Conservation (phyloP, 2,888 invertebrate species). For the Eupithecia subfuscata region DNA sequence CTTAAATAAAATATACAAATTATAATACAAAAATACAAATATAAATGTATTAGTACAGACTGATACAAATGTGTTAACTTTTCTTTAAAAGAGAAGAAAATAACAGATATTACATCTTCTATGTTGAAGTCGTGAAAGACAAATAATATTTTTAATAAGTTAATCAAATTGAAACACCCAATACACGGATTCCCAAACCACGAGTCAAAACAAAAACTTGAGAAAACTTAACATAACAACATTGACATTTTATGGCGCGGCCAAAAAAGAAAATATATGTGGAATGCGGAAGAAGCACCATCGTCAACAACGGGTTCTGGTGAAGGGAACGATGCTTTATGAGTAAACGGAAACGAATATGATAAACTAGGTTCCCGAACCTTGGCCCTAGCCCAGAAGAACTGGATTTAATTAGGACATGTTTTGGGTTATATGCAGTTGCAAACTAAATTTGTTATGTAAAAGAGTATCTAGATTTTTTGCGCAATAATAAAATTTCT, state of each 20-base stretch:
- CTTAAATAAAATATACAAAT: too few relatives aligned
- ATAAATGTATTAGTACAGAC: too few relatives aligned
- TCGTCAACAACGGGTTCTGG: slow-evolving; percentile 23
- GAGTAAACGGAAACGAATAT: slow-evolving; percentile 7
- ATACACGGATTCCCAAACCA: not conserved
- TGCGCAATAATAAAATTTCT: too few relatives aligned
- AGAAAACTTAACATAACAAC: slow-evolving; percentile 3
- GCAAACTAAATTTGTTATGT: too few relatives aligned
- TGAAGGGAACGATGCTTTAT: slow-evolving; percentile 16
- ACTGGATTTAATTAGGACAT: not conserved
- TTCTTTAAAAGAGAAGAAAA: too few relatives aligned
- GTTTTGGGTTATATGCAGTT: not conserved
- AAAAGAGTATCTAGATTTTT: too few relatives aligned
- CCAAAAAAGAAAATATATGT: slow-evolving; percentile 30
- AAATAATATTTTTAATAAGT: too few relatives aligned
- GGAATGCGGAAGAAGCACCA: slow-evolving; percentile 32
- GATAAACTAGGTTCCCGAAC: not conserved
- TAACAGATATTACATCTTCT: too few relatives aligned
- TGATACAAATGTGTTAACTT: too few relatives aligned
- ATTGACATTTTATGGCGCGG: slow-evolving; percentile 19
- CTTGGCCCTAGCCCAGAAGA: not conserved
- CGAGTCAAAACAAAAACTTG: not conserved
- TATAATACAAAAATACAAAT: too few relatives aligned
- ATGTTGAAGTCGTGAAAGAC: too few relatives aligned
- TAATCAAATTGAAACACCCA: too few relatives aligned